Evolutionary conservation across 2,888 invertebrate genomes (phyloP), one percentile per base, ranked within the genome.

Genomic region (Oscheius sp.): DNA sequence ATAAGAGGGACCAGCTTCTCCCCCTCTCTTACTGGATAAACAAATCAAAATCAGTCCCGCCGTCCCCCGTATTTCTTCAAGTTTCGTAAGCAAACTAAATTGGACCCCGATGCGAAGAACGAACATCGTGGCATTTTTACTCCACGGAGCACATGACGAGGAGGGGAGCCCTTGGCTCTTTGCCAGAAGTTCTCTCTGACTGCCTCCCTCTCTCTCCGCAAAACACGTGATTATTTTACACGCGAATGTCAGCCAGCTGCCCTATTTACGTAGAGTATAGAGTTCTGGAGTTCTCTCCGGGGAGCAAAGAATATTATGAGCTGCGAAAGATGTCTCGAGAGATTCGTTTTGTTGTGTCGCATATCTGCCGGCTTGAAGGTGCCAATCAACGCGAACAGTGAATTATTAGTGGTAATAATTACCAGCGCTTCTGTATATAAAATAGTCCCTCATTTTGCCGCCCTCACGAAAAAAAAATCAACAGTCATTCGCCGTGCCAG

Each of bases 171-270:
- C 6, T 49, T 66, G 66, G 66, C 66, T 21, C 66, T 49, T 52
- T 21, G 66, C 66, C 66, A 66, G 66, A 49, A 66, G 66, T 66
- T 66, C 66, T 35, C 35, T 35, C 35, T n/a, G n/a, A n/a, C n/a
- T n/a, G n/a, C n/a, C n/a, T n/a, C n/a, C n/a, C n/a, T 3, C 35
- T 9, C 35, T 35, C 35, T 27, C 61, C 43, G 61, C 61, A 61
- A 61, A 35, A 61, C 61, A 61, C 61, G 61, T 61, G 61, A 61
- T 43, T 61, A 61, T 61, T 61, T 61, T 61, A 61, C n/a, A n/a
- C 61, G 61, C 61, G 61, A 61, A 61, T 61, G 61, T 61, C 43
- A 61, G 61, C 61, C 61, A 61, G 61, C 61, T 59, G 59, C 59
- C 59, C 59, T 61, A 61, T 61, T 61, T 61, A 61, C 61, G 61